Evolutionary conservation across 2,888 invertebrate species (phyloP).

Genomic region (Zygogramma bicolorata): DNA sequence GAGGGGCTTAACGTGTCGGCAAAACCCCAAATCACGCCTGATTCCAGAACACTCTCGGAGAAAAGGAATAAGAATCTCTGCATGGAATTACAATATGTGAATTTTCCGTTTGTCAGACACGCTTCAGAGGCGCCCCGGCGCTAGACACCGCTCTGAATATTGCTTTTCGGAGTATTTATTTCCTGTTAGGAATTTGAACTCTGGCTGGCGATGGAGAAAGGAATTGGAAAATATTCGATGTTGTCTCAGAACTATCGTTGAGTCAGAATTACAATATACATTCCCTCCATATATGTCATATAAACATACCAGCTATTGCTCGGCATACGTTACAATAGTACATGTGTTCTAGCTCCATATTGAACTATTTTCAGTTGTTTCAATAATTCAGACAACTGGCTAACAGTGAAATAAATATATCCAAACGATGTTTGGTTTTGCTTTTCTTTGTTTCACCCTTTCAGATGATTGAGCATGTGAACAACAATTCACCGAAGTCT

Average conservation of each 20-base stretch:
- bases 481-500: too few relatives aligned
- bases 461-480: too few relatives aligned
- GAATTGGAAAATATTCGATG: not conserved
- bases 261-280: not conserved
- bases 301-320: too few relatives aligned
- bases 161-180: conserved; percentile 14
- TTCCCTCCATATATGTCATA: too few relatives aligned
- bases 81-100: conserved; percentile 41
- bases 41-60: conserved; percentile 21
- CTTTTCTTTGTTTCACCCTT: too few relatives aligned
- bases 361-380: too few relatives aligned
- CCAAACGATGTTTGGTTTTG: too few relatives aligned
- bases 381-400: too few relatives aligned
- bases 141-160: not conserved
- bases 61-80: conserved; percentile 36
- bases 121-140: conserved; percentile 19
- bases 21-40: conserved; percentile 41
- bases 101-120: conserved; percentile 32
- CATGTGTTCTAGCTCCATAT: too few relatives aligned
- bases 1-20: conserved; percentile 35
- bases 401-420: too few relatives aligned
- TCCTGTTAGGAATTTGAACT: conserved; percentile 4
- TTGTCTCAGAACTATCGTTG: not conserved
- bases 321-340: too few relatives aligned
- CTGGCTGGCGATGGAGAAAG: not conserved